These are phyloP conservation scores for Tonatia bakeri DNA, from an alignment of 2,113 vertebrate genomes.

Conservation along the genomic window DNA sequence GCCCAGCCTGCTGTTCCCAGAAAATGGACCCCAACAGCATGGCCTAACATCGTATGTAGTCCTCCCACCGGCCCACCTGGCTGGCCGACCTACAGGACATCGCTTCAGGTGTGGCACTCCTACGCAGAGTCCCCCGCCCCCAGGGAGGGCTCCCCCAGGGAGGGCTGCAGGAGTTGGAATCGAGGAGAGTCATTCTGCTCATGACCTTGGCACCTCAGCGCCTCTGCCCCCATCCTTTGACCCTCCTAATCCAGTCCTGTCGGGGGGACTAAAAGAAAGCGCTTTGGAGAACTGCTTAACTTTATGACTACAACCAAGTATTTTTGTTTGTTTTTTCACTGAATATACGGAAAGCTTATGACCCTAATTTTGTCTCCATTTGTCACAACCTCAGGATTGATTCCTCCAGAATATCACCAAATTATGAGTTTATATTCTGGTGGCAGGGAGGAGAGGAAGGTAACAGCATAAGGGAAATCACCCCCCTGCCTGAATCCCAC, in stretches of 20 bases:
- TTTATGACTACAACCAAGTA: background rate
- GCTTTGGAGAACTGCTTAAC: background rate
- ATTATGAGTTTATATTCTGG: background rate
- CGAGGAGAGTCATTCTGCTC: background rate
- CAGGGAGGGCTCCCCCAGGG: background rate
- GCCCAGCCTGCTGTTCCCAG: background rate
- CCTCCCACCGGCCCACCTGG: background rate
- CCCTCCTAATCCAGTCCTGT: background rate
- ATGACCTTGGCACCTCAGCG: background rate
- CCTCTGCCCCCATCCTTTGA: background rate
- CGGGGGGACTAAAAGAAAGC: background rate
- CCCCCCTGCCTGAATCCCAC: background rate
- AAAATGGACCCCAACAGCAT: background rate
- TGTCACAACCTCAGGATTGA: background rate
- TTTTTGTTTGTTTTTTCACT: background rate
- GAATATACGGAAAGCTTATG: background rate
- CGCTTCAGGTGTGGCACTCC: background rate
- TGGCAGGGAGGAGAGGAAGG: background rate
- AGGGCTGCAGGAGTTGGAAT: background rate
- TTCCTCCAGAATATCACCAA: background rate
- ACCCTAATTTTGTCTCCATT: background rate
- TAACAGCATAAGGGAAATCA: background rate
- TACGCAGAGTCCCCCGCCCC: background rate
- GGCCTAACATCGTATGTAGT: accelerated
- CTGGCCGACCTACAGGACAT: background rate